A percentile compares a stretch with the other conserved stretches of the same genome.
Evolutionary conservation across 2,797 vertebrate species (phyloP).

Genomic region (Fistularia tabacaria): DNA sequence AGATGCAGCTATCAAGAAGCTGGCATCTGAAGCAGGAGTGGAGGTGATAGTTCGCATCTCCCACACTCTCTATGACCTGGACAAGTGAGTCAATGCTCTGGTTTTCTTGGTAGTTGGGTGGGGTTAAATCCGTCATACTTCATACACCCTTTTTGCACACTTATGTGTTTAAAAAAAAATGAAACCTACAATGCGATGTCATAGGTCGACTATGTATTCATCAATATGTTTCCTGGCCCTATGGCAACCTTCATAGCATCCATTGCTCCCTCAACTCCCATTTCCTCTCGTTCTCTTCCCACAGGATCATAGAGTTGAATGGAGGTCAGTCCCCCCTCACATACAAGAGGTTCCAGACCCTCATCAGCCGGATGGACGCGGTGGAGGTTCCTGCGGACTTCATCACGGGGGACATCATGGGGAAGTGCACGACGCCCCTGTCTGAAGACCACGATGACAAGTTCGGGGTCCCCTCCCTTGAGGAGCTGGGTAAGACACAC

Average conservation of each 20-base stretch:
- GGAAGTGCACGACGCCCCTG: conserved; percentile 84
- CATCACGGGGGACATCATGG: conserved; percentile 87
- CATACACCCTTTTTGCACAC: too few relatives aligned
- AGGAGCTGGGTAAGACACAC: conserved; percentile 85
- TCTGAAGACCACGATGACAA: conserved; percentile 94
- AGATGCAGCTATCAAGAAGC: conserved; percentile 94
- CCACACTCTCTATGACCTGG: conserved; percentile 93
- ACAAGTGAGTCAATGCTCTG: conserved; percentile 80
- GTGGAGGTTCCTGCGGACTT: conserved; percentile 87
- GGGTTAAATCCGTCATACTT: too few relatives aligned
- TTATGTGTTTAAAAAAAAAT: too few relatives aligned
- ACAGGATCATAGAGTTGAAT: conserved; percentile 95
- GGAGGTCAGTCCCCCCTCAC: conserved; percentile 94
- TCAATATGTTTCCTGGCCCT: neutral
- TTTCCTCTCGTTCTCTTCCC: neutral
- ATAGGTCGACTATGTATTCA: too few relatives aligned
- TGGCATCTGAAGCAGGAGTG: conserved; percentile 92
- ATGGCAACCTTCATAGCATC: too few relatives aligned
- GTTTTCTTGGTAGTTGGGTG: neutral
- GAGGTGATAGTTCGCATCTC: conserved; percentile 94
- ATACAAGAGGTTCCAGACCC: conserved; percentile 94
- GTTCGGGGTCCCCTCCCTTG: conserved; percentile 92
- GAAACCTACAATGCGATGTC: too few relatives aligned
- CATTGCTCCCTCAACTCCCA: neutral
- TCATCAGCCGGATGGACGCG: conserved; percentile 92